Conservation (phyloP, 2,113 vertebrate species). For the Arizona elegans region DNA sequence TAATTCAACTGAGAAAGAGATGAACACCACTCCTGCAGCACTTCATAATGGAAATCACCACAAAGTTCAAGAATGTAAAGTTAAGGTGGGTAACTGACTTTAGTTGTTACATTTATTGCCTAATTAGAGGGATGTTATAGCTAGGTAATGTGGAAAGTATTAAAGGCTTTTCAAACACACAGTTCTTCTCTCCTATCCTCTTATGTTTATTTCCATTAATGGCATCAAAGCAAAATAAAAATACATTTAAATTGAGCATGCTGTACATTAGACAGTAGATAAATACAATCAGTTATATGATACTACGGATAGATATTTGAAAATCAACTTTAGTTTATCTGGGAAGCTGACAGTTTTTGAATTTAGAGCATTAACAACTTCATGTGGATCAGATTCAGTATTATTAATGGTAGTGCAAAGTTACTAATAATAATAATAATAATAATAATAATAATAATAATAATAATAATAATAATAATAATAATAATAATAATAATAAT, state of each 20-base stretch:
- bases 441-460: no score
- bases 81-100: conserved; percentile 82
- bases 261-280: background rate
- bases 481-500: no score
- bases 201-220: background rate
- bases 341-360: background rate
- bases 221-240: background rate
- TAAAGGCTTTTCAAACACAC: background rate
- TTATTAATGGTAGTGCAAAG: background rate
- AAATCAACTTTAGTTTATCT: background rate
- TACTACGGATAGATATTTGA: background rate
- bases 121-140: background rate
- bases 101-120: background rate
- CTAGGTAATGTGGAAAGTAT: background rate
- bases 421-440: no score
- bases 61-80: conserved; percentile 83
- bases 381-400: background rate
- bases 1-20: conserved; percentile 81
- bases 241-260: background rate
- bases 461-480: no score
- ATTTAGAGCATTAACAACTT: background rate
- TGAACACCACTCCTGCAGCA: conserved; percentile 71
- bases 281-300: background rate
- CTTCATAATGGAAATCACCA: conserved; percentile 85
- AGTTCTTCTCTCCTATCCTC: background rate